These are phyloP conservation scores for Rhabdophis nuchalis DNA, from an alignment of 2,797 vertebrate species.

Conservation along the genomic window DNA sequence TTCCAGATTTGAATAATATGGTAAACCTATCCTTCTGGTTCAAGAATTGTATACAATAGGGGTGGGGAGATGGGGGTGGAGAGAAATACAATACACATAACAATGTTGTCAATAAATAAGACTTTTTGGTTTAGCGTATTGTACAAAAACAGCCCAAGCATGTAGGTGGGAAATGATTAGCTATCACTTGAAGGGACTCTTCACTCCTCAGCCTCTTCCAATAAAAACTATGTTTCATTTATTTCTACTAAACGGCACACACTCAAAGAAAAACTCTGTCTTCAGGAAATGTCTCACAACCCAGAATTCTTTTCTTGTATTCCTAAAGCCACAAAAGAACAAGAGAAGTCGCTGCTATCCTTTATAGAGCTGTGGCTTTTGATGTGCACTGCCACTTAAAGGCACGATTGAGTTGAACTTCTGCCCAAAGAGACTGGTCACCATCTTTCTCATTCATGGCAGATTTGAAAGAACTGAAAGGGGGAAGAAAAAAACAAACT, in stretches of 20 bases:
- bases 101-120: not conserved
- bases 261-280: not conserved
- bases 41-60: not conserved
- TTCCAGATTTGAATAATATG: not conserved
- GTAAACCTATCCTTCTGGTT: not conserved
- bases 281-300: not conserved
- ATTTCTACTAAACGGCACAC: not conserved
- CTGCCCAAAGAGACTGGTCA: not conserved
- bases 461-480: constrained; percentile 5
- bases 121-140: not conserved
- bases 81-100: not conserved
- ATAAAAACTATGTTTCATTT: not conserved
- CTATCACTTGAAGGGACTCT: not conserved
- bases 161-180: not conserved
- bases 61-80: too few relatives aligned
- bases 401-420: not conserved
- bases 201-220: not conserved
- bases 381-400: constrained; percentile 3
- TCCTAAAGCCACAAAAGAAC: not conserved
- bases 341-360: not conserved
- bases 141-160: not conserved
- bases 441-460: constrained; percentile 1
- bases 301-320: not conserved
- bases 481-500: not conserved
- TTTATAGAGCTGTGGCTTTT: not conserved